These are phyloP conservation scores for Ctenoplectra terminalis DNA, from an alignment of 1,140 invertebrate genomes.

Conservation along the genomic window DNA sequence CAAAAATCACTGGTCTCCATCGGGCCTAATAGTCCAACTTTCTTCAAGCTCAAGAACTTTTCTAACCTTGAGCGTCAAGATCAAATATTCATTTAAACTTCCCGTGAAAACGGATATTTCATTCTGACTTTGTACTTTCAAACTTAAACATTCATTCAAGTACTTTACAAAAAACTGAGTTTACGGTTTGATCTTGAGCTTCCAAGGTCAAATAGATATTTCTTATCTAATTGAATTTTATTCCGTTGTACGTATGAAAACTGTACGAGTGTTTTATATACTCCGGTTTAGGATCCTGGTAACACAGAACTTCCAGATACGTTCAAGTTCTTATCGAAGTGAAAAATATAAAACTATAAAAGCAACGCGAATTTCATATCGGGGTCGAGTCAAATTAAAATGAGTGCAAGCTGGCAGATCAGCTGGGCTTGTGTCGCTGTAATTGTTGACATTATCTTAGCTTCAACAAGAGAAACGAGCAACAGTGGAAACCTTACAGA, in stretches of 20 bases:
- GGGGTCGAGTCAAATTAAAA: slow-evolving; percentile 50
- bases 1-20: no score
- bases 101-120: neutral
- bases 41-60: no score
- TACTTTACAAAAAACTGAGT: no score
- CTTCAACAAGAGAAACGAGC: slow-evolving; percentile 24
- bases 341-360: neutral
- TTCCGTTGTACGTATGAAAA: neutral
- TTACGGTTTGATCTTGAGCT: no score
- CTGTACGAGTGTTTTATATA: neutral
- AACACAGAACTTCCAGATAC: neutral
- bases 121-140: neutral
- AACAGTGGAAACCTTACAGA: slow-evolving; percentile 26
- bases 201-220: no score
- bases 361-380: slow-evolving; percentile 19
- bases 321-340: neutral
- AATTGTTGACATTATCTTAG: slow-evolving; percentile 48
- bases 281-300: neutral
- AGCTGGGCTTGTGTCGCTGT: slow-evolving; percentile 10
- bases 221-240: no score
- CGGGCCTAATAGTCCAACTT: no score
- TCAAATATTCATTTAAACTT: neutral
- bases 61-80: neutral
- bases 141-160: no score
- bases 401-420: slow-evolving; percentile 22